These are phyloP conservation scores for Calcarius lapponicus DNA, from an alignment of 2,797 vertebrate genomes.

Conservation along the genomic window DNA sequence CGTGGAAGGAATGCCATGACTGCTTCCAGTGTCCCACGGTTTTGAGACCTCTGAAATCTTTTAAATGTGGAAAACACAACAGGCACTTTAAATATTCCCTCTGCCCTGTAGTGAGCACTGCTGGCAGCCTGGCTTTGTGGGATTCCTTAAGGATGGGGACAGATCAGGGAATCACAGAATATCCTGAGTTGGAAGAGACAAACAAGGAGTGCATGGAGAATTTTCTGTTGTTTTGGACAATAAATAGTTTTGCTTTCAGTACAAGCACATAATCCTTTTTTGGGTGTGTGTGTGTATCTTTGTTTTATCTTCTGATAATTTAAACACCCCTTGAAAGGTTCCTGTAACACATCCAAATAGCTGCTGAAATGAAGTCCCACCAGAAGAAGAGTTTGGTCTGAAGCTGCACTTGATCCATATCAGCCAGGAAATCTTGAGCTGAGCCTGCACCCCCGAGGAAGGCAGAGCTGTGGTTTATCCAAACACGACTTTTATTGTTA, in stretches of 20 bases:
- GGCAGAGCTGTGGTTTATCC: not conserved
- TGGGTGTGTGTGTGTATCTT: not conserved
- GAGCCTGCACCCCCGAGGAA: not conserved
- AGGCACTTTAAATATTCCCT: not conserved
- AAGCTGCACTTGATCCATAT: rapidly evolving
- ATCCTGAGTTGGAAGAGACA: not conserved
- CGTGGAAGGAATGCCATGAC: rapidly evolving
- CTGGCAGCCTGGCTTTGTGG: not conserved
- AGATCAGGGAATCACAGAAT: not conserved
- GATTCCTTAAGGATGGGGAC: not conserved
- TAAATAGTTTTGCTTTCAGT: not conserved
- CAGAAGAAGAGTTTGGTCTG: not conserved
- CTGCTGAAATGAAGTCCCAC: not conserved
- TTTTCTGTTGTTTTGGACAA: not conserved
- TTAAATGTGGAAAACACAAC: not conserved
- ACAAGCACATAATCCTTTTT: not conserved
- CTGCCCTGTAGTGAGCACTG: not conserved
- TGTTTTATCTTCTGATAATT: not conserved
- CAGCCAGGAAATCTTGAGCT: not conserved
- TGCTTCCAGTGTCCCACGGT: rapidly evolving
- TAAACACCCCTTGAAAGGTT: not conserved
- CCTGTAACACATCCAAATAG: not conserved
- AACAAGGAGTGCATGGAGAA: not conserved
- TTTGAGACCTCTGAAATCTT: not conserved
- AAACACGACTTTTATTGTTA: not conserved